Base-by-base conservation (phyloP, 2,797 vertebrate genomes). In the Margarornis squamiger region DNA sequence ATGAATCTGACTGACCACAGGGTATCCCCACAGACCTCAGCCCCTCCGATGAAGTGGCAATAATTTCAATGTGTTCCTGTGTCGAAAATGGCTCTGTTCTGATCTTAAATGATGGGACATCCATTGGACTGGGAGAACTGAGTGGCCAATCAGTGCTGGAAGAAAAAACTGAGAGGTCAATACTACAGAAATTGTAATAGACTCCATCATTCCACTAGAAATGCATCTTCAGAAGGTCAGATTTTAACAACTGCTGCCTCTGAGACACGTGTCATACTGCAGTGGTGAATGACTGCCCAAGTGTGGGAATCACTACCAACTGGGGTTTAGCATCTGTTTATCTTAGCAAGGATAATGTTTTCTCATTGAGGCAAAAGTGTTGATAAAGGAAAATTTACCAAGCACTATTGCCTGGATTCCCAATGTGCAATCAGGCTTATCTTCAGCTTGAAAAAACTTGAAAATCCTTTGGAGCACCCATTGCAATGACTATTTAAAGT, bases 121-220 rank as follows among this genome's bases (percentile, higher is more conserved):
- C 99, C 98, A 99, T 96, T 3, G 99, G 98, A 88, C 99, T 99
- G 1, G 98, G 98, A 95, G 99, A 99, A 97, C 99, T 99, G 93
- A 99, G 98, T 0, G 98, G 98, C 99, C 99, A 99, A 34, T 99
- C 99, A 12, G 98, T 98, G 95, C 99, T 99, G 92, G n/a, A 93
- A 94, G 20, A 73, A 15, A 92, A 87, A 91, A 75, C 3, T 2
- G 5, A 68, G 22, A 88, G 29, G 51, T 88, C 54, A 95, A 1
- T 34, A 55, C 38, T 36, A 45, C 9, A 76, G 38, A 88, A 92
- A 52, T 11, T 55, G 20, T 7, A 63, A 32, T 18, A 73, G 22
- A 41, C n/a, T 72, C 38, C 51, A 55, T 55, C 14, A 71, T 45
- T 59, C 34, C 30, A 74, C 43, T 27, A 59, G 46, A 90, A 93